phyloP scores from a whole-genome alignment of 2,113 vertebrate species.

The Poeciliopsis turrubarensis region DNA sequence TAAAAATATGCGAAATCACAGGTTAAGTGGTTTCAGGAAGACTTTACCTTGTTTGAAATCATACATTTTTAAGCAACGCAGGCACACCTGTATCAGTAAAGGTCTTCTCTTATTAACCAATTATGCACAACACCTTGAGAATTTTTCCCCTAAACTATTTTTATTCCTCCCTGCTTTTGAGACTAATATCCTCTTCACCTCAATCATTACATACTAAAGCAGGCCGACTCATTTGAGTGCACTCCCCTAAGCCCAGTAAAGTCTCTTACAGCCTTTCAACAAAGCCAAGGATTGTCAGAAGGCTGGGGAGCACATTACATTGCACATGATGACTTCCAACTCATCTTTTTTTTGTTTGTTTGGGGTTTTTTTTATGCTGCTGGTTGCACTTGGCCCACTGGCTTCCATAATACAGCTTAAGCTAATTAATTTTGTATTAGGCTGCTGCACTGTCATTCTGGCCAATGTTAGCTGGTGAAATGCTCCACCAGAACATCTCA shows the following conservation, averaged over 20 bases:
- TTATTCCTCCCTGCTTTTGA: conserved; percentile 49
- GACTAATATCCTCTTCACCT: conserved; percentile 55
- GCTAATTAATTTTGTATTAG: conserved; percentile 74
- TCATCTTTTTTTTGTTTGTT: background rate
- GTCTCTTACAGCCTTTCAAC: conserved; percentile 55
- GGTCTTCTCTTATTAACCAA: conserved; percentile 21
- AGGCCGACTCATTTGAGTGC: conserved; percentile 39
- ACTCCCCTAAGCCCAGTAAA: conserved; percentile 56
- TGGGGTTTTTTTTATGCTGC: conserved; percentile 54
- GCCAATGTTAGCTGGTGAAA: conserved; percentile 44
- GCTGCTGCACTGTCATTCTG: conserved; percentile 62
- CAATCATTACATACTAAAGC: conserved; percentile 48
- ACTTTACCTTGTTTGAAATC: background rate
- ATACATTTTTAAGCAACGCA: background rate
- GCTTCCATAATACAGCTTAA: conserved; percentile 63
- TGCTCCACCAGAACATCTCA: conserved; percentile 54
- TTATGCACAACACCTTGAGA: conserved; percentile 31
- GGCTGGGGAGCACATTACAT: conserved; percentile 59
- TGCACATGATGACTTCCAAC: conserved; percentile 51
- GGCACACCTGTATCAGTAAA: background rate
- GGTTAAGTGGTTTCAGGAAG: background rate
- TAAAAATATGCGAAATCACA: background rate
- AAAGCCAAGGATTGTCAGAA: conserved; percentile 54
- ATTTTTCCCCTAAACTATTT: conserved; percentile 23
- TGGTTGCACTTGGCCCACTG: conserved; percentile 46